These are phyloP conservation scores for Nibea albiflora DNA, from an alignment of 2,113 vertebrate species.

Conservation along the genomic window DNA sequence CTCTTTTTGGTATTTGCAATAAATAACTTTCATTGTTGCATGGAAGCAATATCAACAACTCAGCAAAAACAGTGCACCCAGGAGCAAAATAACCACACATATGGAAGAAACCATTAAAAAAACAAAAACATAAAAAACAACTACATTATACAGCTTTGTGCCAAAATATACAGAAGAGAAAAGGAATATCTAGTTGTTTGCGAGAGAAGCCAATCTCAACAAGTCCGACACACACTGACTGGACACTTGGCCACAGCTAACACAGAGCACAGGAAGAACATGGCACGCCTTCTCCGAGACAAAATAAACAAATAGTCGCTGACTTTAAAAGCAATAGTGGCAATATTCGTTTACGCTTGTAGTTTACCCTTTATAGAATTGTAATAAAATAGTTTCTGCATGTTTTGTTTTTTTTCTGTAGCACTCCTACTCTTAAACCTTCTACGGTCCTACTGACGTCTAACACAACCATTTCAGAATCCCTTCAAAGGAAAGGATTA, in stretches of 20 bases:
- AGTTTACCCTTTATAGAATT: constrained; percentile 50
- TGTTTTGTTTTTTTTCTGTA: constrained; percentile 35
- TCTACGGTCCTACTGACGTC: constrained; percentile 52
- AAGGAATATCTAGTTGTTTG: constrained; percentile 77
- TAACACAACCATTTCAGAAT: constrained; percentile 45
- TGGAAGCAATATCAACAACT: constrained; percentile 89
- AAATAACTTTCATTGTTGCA: constrained; percentile 90
- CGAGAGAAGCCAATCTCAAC: constrained; percentile 83
- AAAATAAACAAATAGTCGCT: constrained; percentile 77
- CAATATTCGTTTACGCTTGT: constrained; percentile 51
- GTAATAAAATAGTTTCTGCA: constrained; percentile 82
- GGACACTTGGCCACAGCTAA: constrained; percentile 80
- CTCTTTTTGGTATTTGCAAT: constrained; percentile 88
- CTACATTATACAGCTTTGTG: constrained; percentile 88
- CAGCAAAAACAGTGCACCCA: constrained; percentile 91
- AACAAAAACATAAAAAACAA: constrained; percentile 78
- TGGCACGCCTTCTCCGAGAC: constrained; percentile 68
- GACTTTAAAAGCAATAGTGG: constrained; percentile 78
- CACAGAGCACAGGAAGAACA: constrained; percentile 81
- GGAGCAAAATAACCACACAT: constrained; percentile 86
- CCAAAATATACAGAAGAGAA: constrained; percentile 87
- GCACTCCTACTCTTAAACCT: constrained; percentile 37
- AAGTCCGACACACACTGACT: constrained; percentile 82
- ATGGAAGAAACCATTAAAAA: constrained; percentile 83
- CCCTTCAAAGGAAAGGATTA: constrained; percentile 61